Percentiles rank a stretch among this genome's conserved stretches.
Conservation (phyloP, 2,113 vertebrate genomes). For the Genyomyrus donnyi region DNA sequence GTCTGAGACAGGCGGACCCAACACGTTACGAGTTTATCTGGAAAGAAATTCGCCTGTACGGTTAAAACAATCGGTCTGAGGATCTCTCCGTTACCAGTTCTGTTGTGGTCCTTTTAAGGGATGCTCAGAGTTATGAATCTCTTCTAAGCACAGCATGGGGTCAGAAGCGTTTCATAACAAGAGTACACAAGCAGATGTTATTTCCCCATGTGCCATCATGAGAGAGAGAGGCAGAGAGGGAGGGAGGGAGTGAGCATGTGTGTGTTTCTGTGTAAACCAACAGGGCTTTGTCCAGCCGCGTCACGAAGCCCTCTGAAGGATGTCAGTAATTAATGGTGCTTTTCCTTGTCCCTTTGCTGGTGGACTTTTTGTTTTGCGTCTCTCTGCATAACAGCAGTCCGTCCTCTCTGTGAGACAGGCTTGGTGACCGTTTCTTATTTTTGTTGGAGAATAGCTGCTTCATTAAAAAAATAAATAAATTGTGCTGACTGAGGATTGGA, state of each 20-base stretch:
- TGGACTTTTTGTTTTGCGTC: neutral
- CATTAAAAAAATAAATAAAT: neutral
- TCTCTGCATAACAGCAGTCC: neutral
- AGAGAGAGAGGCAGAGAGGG: neutral
- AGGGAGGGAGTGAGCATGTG: neutral
- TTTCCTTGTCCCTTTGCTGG: neutral
- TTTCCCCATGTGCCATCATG: neutral
- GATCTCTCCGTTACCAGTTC: neutral
- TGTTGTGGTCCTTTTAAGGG: neutral
- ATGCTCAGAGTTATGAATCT: neutral
- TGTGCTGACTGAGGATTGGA: neutral
- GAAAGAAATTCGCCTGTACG: neutral
- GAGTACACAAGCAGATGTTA: neutral
- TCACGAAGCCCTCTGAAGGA: neutral
- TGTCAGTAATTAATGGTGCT: neutral
- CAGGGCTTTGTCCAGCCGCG: neutral
- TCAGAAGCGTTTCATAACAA: neutral
- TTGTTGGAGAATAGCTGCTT: neutral
- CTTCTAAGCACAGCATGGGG: neutral
- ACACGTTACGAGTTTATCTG: neutral
- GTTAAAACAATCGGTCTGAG: neutral
- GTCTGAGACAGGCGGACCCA: neutral
- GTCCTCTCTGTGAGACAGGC: neutral
- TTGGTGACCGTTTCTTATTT: neutral
- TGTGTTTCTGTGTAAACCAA: neutral